Conservation (phyloP, 1,140 invertebrate species). For the Diploscapter pachys region DNA sequence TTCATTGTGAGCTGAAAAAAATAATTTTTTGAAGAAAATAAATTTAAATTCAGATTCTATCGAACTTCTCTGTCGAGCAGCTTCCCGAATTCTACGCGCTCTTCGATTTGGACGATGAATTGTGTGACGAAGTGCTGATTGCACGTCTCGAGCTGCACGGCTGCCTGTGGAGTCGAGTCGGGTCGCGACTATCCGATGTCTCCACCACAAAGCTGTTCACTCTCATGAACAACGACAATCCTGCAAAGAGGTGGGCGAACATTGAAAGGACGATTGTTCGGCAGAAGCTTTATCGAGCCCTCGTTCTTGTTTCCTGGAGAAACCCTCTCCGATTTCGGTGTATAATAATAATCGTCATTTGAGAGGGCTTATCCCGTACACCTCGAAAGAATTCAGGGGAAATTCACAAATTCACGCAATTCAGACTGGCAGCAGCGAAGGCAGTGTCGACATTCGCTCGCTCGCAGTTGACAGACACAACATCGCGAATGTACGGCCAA, state of each 20-base stretch:
- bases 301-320: too few relatives aligned
- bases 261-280: too few relatives aligned
- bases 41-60: conserved; percentile 4
- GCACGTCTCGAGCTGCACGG: conserved; percentile 25
- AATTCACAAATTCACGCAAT: background rate
- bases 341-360: too few relatives aligned
- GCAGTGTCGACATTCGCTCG: conserved; percentile 17
- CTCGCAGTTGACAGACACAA: background rate
- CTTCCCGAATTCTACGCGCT: conserved; percentile 22
- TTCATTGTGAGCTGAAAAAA: too few relatives aligned
- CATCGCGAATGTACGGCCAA: conserved; percentile 6
- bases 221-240: conserved; percentile 7
- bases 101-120: background rate
- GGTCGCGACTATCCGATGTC: conserved; percentile 15
- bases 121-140: conserved; percentile 7
- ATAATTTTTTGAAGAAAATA: too few relatives aligned
- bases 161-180: conserved; percentile 20
- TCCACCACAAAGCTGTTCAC: conserved; percentile 9
- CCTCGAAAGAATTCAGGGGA: too few relatives aligned
- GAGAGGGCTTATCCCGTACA: too few relatives aligned
- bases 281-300: too few relatives aligned
- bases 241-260: conserved; percentile 12
- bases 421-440: conserved; percentile 20
- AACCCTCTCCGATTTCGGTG: too few relatives aligned
- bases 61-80: conserved; percentile 14